Evolutionary conservation across 2,113 vertebrate genomes (phyloP), one percentile per base, ranked within the genome.

Genomic region (Mustelus asterias): DNA sequence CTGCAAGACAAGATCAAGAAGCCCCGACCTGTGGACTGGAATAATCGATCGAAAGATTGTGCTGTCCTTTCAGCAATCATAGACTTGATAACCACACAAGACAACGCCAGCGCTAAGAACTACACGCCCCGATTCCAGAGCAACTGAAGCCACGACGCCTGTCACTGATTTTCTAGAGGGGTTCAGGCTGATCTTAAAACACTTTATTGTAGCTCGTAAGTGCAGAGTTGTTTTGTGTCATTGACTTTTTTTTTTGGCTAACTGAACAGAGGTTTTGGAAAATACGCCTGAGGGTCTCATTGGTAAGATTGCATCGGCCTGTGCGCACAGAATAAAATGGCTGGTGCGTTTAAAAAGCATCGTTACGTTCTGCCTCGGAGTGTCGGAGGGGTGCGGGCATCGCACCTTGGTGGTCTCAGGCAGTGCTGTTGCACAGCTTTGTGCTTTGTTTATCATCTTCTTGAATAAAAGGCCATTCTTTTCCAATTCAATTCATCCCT

Each of bases 11-110:
- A 99, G 96, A 99, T 99, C 58, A 98, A 98, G 37, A 98, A 96
- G n/a, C 99, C 99, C 0, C 97, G 97, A 1, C 99, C 99, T 0
- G 99, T 99, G 92, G 98, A 99, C 97, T 99, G 99, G 99, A 97
- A 98, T 0, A 97, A 98, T 67, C 97, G 98, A 83, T 98, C 98
- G 96, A 98, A 98, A 97, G 99, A 99, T 95, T 99, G 98, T 14
- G 99, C 99, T 0, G 98, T 99, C 0, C 98, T 99, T 96, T 98
- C 98, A 0, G 99, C 99, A 6, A 99, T 99, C 96, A 98, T 98
- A 96, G 99, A 99, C 97, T 97, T 99, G 58, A 99, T 99, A 97
- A 99, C 98, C 96, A 99, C 99, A 3, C 99, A 99, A 97, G 99
- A 99, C 97, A 97, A 97, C 0, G 97, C 96, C 88, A 96, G 95